These are phyloP conservation scores for Pyrgus malvae DNA, from an alignment of 2,888 invertebrate genomes.

Conservation along the genomic window DNA sequence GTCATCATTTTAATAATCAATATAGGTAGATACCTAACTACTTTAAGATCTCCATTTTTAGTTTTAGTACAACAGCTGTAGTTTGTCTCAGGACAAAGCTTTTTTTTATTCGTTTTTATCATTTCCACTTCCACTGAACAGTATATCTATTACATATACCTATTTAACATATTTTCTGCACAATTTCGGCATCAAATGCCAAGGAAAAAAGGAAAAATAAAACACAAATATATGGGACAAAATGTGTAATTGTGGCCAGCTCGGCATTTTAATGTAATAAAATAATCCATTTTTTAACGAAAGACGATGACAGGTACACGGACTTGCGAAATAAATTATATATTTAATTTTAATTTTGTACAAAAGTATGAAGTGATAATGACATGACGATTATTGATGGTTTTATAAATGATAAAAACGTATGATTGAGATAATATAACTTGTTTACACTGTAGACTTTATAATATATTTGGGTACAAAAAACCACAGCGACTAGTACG, in stretches of 20 bases:
- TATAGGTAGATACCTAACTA: too few species aligned
- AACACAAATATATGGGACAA: slow-evolving; percentile 59
- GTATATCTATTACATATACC: too few species aligned
- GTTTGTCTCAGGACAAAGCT: too few species aligned
- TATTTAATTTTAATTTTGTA: slow-evolving; percentile 5
- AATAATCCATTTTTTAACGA: slow-evolving; percentile 40
- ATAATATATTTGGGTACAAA: slow-evolving; percentile 28
- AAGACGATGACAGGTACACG: slow-evolving; percentile 51
- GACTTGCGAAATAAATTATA: slow-evolving; percentile 34
- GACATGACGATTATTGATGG: not conserved
- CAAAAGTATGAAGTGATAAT: slow-evolving; percentile 24
- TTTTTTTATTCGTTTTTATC: too few species aligned
- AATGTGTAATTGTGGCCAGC: slow-evolving; percentile 64
- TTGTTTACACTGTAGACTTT: too few species aligned
- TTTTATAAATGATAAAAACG: slow-evolving; percentile 11
- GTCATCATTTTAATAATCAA: too few species aligned
- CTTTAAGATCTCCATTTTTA: too few species aligned
- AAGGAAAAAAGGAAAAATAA: slow-evolving; percentile 45
- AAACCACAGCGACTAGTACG: slow-evolving; percentile 40
- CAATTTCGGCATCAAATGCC: not conserved
- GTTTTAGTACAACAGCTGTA: too few species aligned
- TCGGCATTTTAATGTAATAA: slow-evolving; percentile 43
- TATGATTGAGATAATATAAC: slow-evolving; percentile 2
- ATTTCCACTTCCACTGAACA: too few species aligned
- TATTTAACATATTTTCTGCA: too few species aligned